Percentiles rank a stretch among this genome's conserved stretches.
These are phyloP conservation scores for Phanerotoma sp. DNA, from an alignment of 2,888 invertebrate genomes.

Conservation along the genomic window DNA sequence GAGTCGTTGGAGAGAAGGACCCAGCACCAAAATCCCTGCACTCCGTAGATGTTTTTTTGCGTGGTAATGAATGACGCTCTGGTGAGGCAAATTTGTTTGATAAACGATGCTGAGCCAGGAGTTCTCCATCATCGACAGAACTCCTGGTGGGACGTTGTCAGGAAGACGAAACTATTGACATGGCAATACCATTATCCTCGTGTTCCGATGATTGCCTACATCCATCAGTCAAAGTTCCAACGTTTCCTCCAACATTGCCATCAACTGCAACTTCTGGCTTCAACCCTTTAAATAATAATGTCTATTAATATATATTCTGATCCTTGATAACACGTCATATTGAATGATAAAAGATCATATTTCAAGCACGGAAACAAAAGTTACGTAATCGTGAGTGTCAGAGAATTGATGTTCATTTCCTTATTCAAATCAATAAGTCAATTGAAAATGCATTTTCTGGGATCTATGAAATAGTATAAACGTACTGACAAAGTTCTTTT, in stretches of 20 bases:
- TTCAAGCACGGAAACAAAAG: no score
- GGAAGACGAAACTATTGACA: conserved; percentile 58
- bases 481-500: no score
- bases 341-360: no score
- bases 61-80: conserved; percentile 60
- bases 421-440: no score
- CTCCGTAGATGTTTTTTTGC: conserved; percentile 53
- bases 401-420: no score
- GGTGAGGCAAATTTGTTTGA: conserved; percentile 52
- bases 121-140: conserved; percentile 56
- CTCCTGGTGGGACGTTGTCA: conserved; percentile 62
- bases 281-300: conserved; percentile 22
- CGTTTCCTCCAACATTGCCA: conserved; percentile 39
- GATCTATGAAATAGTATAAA: no score
- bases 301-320: no score
- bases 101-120: conserved; percentile 47
- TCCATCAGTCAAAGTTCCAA: conserved; percentile 30
- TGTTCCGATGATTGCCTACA: conserved; percentile 44
- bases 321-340: no score
- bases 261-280: conserved; percentile 32
- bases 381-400: no score
- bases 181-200: conserved; percentile 59
- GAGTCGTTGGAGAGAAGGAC: conserved; percentile 46
- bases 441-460: no score
- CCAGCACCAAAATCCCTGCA: conserved; percentile 35